Evolutionary conservation across 2,888 invertebrate species (phyloP).

Genomic region (Metellina segmentata): DNA sequence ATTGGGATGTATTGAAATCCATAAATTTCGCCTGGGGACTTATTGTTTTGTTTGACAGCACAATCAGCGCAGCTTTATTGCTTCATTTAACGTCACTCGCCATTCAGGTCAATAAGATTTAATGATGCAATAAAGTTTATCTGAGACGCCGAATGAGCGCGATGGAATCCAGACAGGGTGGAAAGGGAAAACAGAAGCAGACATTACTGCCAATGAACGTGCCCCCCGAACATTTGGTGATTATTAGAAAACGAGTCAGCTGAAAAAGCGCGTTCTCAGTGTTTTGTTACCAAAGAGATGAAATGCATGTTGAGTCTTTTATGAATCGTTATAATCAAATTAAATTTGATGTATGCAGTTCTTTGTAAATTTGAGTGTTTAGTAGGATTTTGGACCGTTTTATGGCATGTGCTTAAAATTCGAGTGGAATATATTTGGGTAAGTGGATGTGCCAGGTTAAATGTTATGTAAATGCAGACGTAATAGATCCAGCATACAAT

Average conservation of each 20-base stretch:
- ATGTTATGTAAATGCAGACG: too few species aligned
- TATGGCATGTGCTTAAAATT: too few species aligned
- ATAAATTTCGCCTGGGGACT: neutral
- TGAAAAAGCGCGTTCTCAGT: neutral
- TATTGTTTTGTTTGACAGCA: neutral
- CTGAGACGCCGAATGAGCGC: neutral
- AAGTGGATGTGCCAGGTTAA: too few species aligned
- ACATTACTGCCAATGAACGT: neutral
- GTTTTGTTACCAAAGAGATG: neutral
- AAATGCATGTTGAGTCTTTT: neutral
- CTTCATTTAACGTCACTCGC: neutral
- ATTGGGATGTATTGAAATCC: neutral
- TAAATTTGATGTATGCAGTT: neutral
- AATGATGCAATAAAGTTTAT: neutral
- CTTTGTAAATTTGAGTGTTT: too few species aligned
- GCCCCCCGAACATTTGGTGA: neutral
- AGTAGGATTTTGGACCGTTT: too few species aligned
- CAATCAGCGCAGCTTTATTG: neutral
- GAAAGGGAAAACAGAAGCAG: neutral
- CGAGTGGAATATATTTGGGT: too few species aligned
- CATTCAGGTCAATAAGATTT: neutral
- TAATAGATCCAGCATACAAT: too few species aligned
- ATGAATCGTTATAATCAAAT: neutral
- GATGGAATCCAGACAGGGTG: neutral
- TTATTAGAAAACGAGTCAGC: neutral